Base-by-base conservation (phyloP, 2,888 invertebrate species). In the Nomada ruficornis region DNA sequence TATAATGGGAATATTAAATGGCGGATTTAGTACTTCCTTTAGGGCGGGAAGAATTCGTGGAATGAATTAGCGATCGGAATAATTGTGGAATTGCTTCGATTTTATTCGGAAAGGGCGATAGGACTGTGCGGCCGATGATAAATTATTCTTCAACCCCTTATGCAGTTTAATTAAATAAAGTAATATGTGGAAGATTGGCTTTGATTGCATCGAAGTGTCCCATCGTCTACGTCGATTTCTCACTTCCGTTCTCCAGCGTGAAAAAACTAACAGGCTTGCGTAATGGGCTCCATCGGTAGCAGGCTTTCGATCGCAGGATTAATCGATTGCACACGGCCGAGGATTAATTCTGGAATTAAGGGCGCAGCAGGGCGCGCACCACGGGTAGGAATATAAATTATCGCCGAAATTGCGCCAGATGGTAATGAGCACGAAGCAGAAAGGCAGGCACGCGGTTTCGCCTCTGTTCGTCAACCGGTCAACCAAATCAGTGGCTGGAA, bases 341-440 rank as follows among this genome's bases (percentile, higher is more conserved):
- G 87, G 90, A 92, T 92, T 91, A 91, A 92, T 92, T 90, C 89
- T 83, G 86, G 87, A 90, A 90, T 92, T 91, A 90, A 89, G 86
- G 84, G 84, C 91, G 72, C 91, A 88, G 90, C 90, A 84, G 90
- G 91, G 81, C 62, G 84, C 84, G 81, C 85, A 83, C 85, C 86
- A 80, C 86, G 77, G 86, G 83, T 68, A 54, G 57, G 62, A 74
- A 83, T 82, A 90, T 91, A 91, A 92, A 92, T 91, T 89, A 91
- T 89, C 85, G 62, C 77, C 82, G 75, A 90, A 91, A 90, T 90
- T 89, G 86, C 85, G 87, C 81, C 90, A 85, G 89, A 89, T 90
- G 77, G 77, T 86, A 88, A 89, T 90, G 86, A 84, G 78, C 84
- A 60, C 69, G 74, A 69, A 72, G 68, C 73, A 62, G 72, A 68